Evolutionary conservation across 2,888 invertebrate genomes (phyloP), one percentile per base, ranked within the genome.

Genomic region (Pyralis farinalis): DNA sequence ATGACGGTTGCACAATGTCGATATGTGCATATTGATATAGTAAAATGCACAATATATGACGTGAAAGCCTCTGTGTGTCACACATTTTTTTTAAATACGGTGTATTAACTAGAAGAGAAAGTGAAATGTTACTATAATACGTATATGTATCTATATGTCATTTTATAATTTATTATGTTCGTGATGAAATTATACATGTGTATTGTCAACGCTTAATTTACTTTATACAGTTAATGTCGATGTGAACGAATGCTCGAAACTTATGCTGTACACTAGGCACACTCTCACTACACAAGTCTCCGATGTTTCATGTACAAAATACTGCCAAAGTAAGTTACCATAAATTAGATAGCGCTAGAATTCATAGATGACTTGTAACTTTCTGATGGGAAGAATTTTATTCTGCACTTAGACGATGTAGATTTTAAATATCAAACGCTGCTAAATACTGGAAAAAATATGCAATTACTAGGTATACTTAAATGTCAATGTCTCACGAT

Each of bases 1-100:
- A 87, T 87, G 86, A 75, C 27, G 63, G 58, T 71, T 68, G 74
- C 82, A 85, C 84, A 72, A 58, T 71, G 61, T 74, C 71, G 66
- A 72, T 68, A 74, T 70, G 76, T 80, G 83, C 81, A 71, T 74
- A 70, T 62, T 72, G 65, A 59, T 71, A 60, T 77, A 77, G 71
- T 65, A 60, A 65, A 58, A 61, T 71, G 81, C 83, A 84, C 77
- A 66, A 55, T 68, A 59, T 61, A 59, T 54, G 67, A 71, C 56
- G 59, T 73, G 64, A 70, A 33, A 63, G 70, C 72, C 69, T 75
- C 55, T 74, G 55, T 67, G 63, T 79, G 71, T 75, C 58, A 71
- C 58, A 70, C 64, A 43, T 61, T 51, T 54, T 55, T 52, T 47
- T 51, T 39, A 42, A 49, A 37, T 37, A 37, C 43, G 55, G 43